These are phyloP conservation scores for Cygnus olor DNA, from an alignment of 2,797 vertebrate species.

Conservation along the genomic window DNA sequence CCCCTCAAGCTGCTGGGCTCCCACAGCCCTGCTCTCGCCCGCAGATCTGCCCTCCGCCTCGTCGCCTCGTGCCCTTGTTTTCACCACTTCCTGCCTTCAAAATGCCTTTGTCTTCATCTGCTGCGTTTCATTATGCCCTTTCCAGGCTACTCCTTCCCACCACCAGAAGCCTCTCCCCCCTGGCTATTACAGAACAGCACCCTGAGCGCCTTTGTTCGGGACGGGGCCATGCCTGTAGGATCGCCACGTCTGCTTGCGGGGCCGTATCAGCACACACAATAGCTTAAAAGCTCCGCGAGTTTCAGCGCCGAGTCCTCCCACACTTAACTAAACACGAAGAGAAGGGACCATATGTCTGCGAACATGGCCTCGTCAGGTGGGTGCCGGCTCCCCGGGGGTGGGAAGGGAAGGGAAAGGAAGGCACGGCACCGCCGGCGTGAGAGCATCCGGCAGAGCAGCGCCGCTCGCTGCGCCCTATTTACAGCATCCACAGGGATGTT, in stretches of 20 bases:
- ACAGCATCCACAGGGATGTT: constrained; percentile 2
- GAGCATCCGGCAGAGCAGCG: constrained; percentile 49
- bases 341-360: constrained; percentile 39
- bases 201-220: constrained; percentile 54
- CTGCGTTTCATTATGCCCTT: constrained; percentile 58
- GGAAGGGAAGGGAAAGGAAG: constrained; percentile 61
- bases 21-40: fast-evolving
- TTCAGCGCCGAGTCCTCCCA: constrained; percentile 34
- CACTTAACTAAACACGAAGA: constrained; percentile 49
- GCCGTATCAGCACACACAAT: neutral
- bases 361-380: constrained; percentile 31
- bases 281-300: constrained; percentile 39
- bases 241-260: constrained; percentile 15
- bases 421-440: constrained; percentile 40
- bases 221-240: constrained; percentile 18
- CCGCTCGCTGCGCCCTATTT: neutral
- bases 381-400: constrained; percentile 38
- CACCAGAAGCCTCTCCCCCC: constrained; percentile 23
- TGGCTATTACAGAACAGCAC: constrained; percentile 31
- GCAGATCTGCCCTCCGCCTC: neutral
- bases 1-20: neutral
- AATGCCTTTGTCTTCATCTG: constrained; percentile 51
- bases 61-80: neutral
- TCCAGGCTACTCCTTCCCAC: constrained; percentile 45
- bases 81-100: constrained; percentile 40